These are phyloP conservation scores for Octodon degus DNA, from an alignment of 2,113 vertebrate genomes.

Conservation along the genomic window DNA sequence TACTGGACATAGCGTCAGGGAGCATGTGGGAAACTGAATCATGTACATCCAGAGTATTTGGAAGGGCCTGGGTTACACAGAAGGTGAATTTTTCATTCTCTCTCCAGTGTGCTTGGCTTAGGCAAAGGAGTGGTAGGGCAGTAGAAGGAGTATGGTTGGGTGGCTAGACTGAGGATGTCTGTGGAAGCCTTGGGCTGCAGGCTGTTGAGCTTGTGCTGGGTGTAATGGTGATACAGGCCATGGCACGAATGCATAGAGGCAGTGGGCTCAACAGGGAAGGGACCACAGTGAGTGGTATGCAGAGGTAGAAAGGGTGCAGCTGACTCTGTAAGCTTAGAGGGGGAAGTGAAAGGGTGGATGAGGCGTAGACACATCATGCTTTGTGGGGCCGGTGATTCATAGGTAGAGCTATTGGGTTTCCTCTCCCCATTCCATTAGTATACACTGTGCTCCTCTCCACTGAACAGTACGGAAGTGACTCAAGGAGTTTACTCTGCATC, in stretches of 20 bases:
- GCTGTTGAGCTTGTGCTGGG: neutral
- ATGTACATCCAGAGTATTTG: neutral
- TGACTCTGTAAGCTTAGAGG: neutral
- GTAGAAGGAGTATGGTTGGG: neutral
- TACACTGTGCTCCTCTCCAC: neutral
- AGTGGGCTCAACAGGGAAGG: neutral
- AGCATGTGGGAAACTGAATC: neutral
- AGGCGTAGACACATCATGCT: rapidly evolving
- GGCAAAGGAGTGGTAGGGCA: neutral
- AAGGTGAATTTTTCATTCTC: neutral
- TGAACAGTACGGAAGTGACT: neutral
- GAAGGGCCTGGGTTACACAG: neutral
- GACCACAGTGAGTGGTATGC: neutral
- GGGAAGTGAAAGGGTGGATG: neutral
- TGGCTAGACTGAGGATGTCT: neutral
- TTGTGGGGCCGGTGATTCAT: neutral
- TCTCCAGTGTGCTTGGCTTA: neutral
- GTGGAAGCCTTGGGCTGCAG: neutral
- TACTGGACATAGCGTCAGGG: neutral
- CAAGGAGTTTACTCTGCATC: neutral
- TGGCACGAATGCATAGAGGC: neutral
- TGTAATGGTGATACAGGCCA: neutral
- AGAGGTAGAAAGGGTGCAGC: neutral
- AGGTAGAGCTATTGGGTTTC: neutral
- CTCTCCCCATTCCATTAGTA: neutral